Base-by-base conservation (phyloP, 2,797 vertebrate species). In the Champsocephalus esox region DNA sequence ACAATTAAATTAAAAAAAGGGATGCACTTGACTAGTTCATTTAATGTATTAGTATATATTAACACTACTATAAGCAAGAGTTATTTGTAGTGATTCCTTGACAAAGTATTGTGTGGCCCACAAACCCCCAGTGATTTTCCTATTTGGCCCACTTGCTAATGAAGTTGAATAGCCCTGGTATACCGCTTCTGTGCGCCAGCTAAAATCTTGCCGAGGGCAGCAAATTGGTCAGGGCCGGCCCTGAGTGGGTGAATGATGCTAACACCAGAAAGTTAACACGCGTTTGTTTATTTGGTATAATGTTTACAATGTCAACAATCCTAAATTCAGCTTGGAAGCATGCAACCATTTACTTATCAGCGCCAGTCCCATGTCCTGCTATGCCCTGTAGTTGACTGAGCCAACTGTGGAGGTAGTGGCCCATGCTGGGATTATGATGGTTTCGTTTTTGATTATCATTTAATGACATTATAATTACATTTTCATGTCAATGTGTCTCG, bases 401-500 rank as follows among this genome's bases (percentile, higher is more conserved):
- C 83, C 57, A 65, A 71, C 75, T 76, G 48, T 75, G 59, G 77
- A 84, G 81, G 67, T 73, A 75, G 43, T n/a, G 50, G 73, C 69
- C 87, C 83, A 38, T 5, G 8, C 81, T 77, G 89, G 88, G 84
- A 87, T 86, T 83, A 84, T 68, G 59, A 83, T 72, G 73, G 73
- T 62, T 19, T 13, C 49, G 9, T 80, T 89, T 93, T 90, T 91
- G 89, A 92, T 92, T 85, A 91, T 88, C 75, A 81, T 91, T 92
- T 92, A 92, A 93, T 92, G 87, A 84, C 70, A 76, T 87, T 88
- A 86, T 93, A 93, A 93, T 94, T 89, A 92, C 81, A 85, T 90
- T 89, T 92, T 84, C 79, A 48, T 91, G 87, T 92, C 88, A 87
- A 73, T 72, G 82, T 87, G 77, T 88, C 76, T 80, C 68, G 61